These are phyloP conservation scores for Hipposideros armiger DNA, from an alignment of 2,113 vertebrate genomes.

Conservation along the genomic window DNA sequence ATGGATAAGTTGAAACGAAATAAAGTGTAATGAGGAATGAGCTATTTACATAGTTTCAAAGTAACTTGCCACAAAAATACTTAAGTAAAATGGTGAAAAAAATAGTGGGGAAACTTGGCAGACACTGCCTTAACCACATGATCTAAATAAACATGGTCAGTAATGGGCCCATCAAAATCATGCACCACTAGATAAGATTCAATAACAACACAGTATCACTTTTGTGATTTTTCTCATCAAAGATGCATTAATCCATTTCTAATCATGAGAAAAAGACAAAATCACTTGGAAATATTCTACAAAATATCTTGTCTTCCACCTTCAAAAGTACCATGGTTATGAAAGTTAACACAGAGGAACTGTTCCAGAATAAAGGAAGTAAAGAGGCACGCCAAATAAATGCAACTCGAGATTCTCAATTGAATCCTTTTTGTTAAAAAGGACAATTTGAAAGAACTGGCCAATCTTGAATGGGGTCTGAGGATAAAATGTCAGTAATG, in stretches of 20 bases:
- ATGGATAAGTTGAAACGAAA: background rate
- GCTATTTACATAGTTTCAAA: background rate
- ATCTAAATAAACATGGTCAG: background rate
- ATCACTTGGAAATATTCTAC: background rate
- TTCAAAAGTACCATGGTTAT: background rate
- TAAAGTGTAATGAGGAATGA: background rate
- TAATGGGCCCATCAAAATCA: background rate
- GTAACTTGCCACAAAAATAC: background rate
- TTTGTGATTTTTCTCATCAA: background rate
- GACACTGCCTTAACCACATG: background rate
- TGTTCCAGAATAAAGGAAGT: background rate
- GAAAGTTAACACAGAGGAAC: background rate
- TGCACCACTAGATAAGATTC: background rate
- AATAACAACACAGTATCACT: background rate
- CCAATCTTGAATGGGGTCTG: background rate
- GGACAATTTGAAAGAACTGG: background rate
- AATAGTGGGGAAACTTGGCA: background rate
- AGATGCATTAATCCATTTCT: background rate
- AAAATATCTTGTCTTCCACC: background rate
- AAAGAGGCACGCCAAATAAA: background rate
- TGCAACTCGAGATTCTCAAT: background rate
- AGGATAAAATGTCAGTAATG: background rate
- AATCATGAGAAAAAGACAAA: background rate
- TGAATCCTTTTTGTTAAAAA: conserved; percentile 5
- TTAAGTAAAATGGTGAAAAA: background rate